Base-by-base conservation (phyloP, 2,888 invertebrate species). In the Noctua janthina region DNA sequence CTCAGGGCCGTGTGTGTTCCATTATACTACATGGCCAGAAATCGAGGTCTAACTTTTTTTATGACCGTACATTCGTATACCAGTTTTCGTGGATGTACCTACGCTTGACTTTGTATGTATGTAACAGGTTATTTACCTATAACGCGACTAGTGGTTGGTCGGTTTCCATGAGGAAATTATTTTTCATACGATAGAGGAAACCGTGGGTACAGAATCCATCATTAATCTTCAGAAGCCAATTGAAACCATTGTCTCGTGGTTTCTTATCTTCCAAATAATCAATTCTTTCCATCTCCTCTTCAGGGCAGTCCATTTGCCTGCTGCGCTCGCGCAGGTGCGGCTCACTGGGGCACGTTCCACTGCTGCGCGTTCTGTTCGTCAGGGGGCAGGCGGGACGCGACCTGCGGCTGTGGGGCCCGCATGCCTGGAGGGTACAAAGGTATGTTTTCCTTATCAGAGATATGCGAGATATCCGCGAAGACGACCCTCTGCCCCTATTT, bases 281-380 rank as follows among this genome's bases (percentile, higher is more conserved):
- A 46, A 46, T 7, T 39, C 0, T n/a, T 5, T 76, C n/a, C 2
- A 20, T 54, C 23, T 54, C 0, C 5, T 46, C 43, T 54, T 0
- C 93, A 98, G 98, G 98, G 98, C 74, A 98, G 98, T 92, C 98
- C 98, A 11, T 98, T 98, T 92, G 96, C 97, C 2, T 97, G 98
- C 76, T 96, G 97, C 49, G 98, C 98, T 0, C 97, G 98, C n/a
- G 97, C 97, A 8, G 95, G 97, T 64, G 96, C 97, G 73, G 97
- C 97, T 0, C 98, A 98, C 93, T 96, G 96, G 72, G 98, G 98
- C 0, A 97, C 98, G 88, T 98, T 97, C 96, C 98, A 98, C 94
- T 98, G 98, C 92, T 98, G 98, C 92, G 97, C 98, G 49, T 98
- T 98, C 94, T 98, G 98, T 92, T 98, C 98, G 0, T 98, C 98